Evolutionary conservation across 2,888 invertebrate genomes (phyloP).

Genomic region (Sialis fuliginosa): DNA sequence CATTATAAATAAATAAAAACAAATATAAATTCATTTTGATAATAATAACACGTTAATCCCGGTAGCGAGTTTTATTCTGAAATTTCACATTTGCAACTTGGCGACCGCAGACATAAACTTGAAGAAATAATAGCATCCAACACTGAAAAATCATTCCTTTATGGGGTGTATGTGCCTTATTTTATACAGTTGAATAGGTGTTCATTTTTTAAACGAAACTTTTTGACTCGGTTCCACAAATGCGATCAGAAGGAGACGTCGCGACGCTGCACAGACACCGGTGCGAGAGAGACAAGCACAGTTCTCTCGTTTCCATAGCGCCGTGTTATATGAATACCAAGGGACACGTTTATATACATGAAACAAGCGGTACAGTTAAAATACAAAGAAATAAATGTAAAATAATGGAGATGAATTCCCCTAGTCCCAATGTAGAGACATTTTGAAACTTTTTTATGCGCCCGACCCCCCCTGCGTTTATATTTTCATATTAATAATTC

Average conservation of each 20-base stretch:
- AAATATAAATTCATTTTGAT: no score
- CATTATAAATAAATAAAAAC: no score
- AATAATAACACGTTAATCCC: no score
- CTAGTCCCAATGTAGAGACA: constrained; percentile 2
- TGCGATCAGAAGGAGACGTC: no score
- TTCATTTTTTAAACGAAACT: no score
- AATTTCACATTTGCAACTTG: no score
- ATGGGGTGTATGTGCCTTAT: no score
- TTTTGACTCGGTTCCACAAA: constrained; percentile 10
- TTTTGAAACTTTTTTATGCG: constrained; percentile 1
- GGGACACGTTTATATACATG: constrained; percentile 7
- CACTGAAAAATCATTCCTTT: no score
- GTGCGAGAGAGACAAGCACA: constrained; percentile 28
- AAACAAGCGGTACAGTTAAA: constrained; percentile 5
- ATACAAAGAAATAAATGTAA: constrained; percentile 8
- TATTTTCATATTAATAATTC: constrained; percentile 5
- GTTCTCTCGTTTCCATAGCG: constrained; percentile 30
- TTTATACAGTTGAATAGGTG: no score
- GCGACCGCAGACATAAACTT: no score
- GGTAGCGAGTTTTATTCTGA: no score
- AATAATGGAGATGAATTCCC: constrained; percentile 7
- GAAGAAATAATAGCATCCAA: no score
- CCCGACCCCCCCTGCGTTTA: background rate
- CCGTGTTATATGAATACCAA: constrained; percentile 3
- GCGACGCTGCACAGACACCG: constrained; percentile 15